Evolutionary conservation across 2,797 vertebrate genomes (phyloP), one percentile per base, ranked within the genome.

Genomic region (Heterohyrax brucei): DNA sequence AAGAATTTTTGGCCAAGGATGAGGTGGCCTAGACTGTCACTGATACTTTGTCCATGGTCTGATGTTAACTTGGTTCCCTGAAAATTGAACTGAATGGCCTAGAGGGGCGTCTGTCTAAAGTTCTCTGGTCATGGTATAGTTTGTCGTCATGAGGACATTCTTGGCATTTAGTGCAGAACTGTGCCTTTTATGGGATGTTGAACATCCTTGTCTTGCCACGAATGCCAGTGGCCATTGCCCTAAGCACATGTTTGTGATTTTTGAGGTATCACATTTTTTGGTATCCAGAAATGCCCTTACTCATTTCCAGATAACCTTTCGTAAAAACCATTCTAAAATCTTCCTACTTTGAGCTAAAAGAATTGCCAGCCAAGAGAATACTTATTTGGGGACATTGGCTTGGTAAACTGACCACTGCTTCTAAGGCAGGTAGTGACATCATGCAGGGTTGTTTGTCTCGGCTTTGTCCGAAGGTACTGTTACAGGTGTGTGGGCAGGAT

Each of bases 331-430:
- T 30, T 66, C 85, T 78, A 33, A 72, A 46, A 62, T 56, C 56
- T 94, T 87, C 72, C 87, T 89, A 3, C 83, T 83, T 21, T 64
- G 78, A 70, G 89, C 44, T 73, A 81, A 78, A 83, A 59, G 72
- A 87, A 50, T 91, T n/a, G 77, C 83, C 79, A 81, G 84, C 96
- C 84, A 39, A 62, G 77, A 77, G 64, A 64, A 70, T 28, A 83
- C 88, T 61, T 68, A 72, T 81, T 33, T 89, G 79, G 85, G 84
- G 80, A n/a, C 91, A 56, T 73, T 76, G n/a, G 3, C 77, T 85
- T 70, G 82, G 88, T 85, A 68, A 92, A 64, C 53, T 30, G 91
- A 14, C 91, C 50, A 89, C 72, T 78, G 30, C 82, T 86, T 81
- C 88, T 48, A 24, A 94, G 82, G 86, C 44, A 14, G 62, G 9